Evolutionary conservation across 2,797 vertebrate species (phyloP).

Genomic region (Manis pentadactyla): DNA sequence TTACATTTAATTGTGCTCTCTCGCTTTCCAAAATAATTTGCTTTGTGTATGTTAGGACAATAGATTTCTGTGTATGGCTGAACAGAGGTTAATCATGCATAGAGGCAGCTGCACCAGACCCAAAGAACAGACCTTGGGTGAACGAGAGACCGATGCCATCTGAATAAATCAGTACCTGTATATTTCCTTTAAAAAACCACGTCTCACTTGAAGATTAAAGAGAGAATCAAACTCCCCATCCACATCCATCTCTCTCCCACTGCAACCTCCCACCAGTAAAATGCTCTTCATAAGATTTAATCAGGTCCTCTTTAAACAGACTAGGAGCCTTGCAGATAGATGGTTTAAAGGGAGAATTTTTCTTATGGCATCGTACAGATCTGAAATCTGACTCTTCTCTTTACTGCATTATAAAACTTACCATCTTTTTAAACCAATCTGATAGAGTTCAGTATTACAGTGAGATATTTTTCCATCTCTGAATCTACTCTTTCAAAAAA

Average conservation of each 20-base stretch:
- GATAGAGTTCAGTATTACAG: background rate
- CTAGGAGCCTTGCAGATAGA: background rate
- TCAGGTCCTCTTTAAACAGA: background rate
- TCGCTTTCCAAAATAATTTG: slow-evolving; percentile 98
- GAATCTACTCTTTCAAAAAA: background rate
- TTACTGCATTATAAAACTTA: slow-evolving; percentile 3
- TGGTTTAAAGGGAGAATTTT: background rate
- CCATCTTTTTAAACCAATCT: background rate
- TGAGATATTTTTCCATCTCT: background rate
- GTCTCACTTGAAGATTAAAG: slow-evolving; percentile 67
- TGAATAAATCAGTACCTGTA: slow-evolving; percentile 88
- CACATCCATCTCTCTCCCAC: background rate
- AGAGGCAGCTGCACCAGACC: slow-evolving; percentile 91
- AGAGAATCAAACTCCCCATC: slow-evolving; percentile 40
- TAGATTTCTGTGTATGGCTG: slow-evolving; percentile 96
- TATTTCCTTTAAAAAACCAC: slow-evolving; percentile 67
- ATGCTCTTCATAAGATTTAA: background rate
- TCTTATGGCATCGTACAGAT: background rate
- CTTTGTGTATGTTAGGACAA: slow-evolving; percentile 99
- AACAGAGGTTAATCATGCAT: slow-evolving; percentile 96
- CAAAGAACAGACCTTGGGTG: slow-evolving; percentile 87
- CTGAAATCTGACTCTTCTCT: slow-evolving; percentile 2
- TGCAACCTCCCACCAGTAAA: background rate
- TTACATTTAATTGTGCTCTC: slow-evolving; percentile 92
- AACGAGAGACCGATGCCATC: slow-evolving; percentile 78